These are phyloP conservation scores for Hyalella azteca DNA, from an alignment of 2,888 invertebrate species.

Conservation along the genomic window DNA sequence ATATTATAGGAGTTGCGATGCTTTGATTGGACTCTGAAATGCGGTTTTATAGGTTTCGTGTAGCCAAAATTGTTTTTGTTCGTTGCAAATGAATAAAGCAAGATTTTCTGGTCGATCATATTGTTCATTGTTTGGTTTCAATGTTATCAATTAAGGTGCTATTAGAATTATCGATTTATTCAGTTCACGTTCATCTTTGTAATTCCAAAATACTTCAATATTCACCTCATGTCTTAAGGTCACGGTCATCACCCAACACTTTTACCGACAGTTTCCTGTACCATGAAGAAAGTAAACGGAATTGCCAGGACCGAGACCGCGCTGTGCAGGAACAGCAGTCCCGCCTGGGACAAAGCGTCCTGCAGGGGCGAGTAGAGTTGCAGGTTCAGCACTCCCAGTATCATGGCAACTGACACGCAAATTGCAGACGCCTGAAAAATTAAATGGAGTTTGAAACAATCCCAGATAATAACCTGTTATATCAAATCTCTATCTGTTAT, in stretches of 20 bases:
- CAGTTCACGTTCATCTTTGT: background rate
- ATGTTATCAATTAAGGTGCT: background rate
- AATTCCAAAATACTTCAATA: background rate
- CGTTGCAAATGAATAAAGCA: background rate
- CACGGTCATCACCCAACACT: background rate
- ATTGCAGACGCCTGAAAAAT: constrained; percentile 4
- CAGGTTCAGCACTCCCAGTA: background rate
- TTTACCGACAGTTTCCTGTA: constrained; percentile 15
- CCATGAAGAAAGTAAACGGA: constrained; percentile 18
- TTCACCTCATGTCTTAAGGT: background rate
- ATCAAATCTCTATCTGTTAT: too few relatives aligned
- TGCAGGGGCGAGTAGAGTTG: constrained; percentile 35
- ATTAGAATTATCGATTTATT: background rate
- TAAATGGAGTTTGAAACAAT: too few relatives aligned
- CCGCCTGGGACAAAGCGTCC: background rate
- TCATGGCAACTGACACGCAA: background rate
- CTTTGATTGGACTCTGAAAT: too few relatives aligned
- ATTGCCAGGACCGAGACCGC: background rate
- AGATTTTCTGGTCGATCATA: background rate
- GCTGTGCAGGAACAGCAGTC: constrained; percentile 26
- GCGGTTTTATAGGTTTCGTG: too few relatives aligned
- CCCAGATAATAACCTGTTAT: too few relatives aligned
- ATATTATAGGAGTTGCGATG: too few relatives aligned
- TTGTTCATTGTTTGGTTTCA: background rate
- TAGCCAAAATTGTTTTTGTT: too few relatives aligned